A percentile compares a stretch with the other conserved stretches of the same genome.
Evolutionary conservation across 2,113 vertebrate species (phyloP).

Genomic region (Ptychochromis oligacanthus): DNA sequence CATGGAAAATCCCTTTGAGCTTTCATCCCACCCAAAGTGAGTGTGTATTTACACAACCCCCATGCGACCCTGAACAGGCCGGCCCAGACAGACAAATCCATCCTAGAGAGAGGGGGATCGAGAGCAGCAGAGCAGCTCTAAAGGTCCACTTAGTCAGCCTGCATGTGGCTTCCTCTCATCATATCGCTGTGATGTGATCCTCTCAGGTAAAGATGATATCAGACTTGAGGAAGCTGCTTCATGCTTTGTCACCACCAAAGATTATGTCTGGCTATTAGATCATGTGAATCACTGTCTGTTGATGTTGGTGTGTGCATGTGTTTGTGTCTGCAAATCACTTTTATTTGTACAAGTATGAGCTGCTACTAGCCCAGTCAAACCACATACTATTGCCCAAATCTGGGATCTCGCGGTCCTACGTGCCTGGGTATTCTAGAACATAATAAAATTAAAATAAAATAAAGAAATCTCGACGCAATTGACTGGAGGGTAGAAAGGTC

Average conservation of each 20-base stretch:
- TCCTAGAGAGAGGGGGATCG: constrained; percentile 21
- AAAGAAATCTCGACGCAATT: no score
- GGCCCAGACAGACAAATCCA: constrained; percentile 42
- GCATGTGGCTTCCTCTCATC: neutral
- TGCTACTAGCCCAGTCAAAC: constrained; percentile 18
- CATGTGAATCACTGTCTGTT: neutral
- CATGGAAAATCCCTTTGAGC: constrained; percentile 74
- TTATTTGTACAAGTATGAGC: constrained; percentile 13
- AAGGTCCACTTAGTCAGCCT: neutral
- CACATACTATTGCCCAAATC: neutral
- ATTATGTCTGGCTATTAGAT: neutral
- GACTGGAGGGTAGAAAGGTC: neutral
- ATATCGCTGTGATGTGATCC: constrained; percentile 11
- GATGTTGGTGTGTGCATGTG: neutral
- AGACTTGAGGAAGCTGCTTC: constrained; percentile 18
- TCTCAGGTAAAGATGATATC: neutral
- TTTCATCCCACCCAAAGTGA: constrained; percentile 73
- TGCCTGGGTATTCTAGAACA: neutral
- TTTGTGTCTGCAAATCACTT: constrained; percentile 8
- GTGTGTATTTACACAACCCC: constrained; percentile 73
- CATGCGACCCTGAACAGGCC: constrained; percentile 44
- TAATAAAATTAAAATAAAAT: no score
- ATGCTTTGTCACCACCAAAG: constrained; percentile 5
- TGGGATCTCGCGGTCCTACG: neutral
- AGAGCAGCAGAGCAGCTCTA: constrained; percentile 10